Evolutionary conservation across 2,113 vertebrate genomes (phyloP).

Genomic region (Urocolius indicus): DNA sequence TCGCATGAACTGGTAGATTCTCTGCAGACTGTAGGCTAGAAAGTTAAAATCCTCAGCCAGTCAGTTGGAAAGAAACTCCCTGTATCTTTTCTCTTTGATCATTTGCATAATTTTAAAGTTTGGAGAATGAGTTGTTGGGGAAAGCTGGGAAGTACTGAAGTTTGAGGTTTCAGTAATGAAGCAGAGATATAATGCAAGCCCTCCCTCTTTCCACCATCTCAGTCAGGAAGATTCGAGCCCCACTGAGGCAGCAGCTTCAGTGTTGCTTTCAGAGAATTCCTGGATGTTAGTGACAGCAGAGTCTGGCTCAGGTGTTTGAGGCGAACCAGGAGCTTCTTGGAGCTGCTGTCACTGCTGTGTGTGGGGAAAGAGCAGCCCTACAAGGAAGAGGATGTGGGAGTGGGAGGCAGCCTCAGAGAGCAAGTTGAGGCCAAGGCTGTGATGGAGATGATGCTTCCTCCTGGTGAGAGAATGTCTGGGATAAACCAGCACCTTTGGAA

Average conservation of each 20-base stretch:
- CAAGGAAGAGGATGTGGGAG: background rate
- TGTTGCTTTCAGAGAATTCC: background rate
- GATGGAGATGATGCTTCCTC: background rate
- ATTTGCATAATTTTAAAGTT: background rate
- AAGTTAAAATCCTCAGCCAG: slow-evolving; percentile 1
- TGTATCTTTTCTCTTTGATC: background rate
- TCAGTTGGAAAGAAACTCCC: background rate
- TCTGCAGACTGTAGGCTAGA: slow-evolving; percentile 22
- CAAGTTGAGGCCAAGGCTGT: background rate
- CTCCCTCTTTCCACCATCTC: background rate
- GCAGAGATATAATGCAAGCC: background rate
- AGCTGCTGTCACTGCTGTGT: rapidly evolving
- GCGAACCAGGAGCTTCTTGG: background rate
- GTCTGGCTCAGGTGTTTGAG: background rate
- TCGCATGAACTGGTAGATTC: slow-evolving; percentile 24
- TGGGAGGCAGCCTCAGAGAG: background rate
- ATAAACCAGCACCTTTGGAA: background rate
- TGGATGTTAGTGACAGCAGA: background rate
- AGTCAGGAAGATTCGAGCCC: background rate
- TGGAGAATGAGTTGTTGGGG: background rate
- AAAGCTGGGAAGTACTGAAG: background rate
- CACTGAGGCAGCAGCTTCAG: background rate
- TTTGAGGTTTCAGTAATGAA: background rate
- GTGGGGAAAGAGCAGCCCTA: background rate
- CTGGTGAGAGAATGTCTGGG: background rate